Base-by-base conservation (phyloP, 2,113 vertebrate genomes). In the Ochotona princeps region DNA sequence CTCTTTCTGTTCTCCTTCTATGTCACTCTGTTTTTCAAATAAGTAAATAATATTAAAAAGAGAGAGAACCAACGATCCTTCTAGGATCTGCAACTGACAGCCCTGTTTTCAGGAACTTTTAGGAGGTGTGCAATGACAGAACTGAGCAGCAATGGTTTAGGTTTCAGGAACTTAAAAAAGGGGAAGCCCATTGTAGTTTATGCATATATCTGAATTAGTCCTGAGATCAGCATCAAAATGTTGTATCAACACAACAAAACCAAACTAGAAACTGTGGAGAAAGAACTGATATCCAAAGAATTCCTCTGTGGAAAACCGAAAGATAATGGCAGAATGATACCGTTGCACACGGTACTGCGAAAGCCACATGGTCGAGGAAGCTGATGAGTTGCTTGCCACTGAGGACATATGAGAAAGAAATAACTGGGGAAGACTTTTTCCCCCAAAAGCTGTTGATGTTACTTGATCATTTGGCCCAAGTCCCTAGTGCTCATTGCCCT, bases 261-360 rank as follows among this genome's bases (percentile, higher is more conserved):
- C 54, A 35, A 89, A 28, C 57, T 8, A 26, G 32, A 60, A 76
- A 47, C 67, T 15, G 2, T n/a, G 60, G 61, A 35, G 7, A 79
- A 47, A 54, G 44, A 28, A 35, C 21, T 10, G 4, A 5, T 32
- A 72, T 76, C 21, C 70, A 70, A 78, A 83, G 26, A 57, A 78
- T 25, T 92, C 30, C 35, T 47, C 18, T 8, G 3, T 2, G 28
- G 47, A 51, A 74, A 83, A n/a, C 26, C 51, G 28, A 73, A 54
- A n/a, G n/a, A 35, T 0, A n/a, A 47, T 11, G 32, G n/a, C 4
- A 17, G 32, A 3, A 5, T 0, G 23, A 26, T 17, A 49, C 30
- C n/a, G 47, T 44, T 32, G 14, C 79, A 21, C 23, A 47, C 28
- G 23, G 57, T 6, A 67, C 74, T 38, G 73, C 74, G 23, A 21